Evolutionary conservation across 2,888 invertebrate genomes (phyloP).

Genomic region (Phymatocera aterrima): DNA sequence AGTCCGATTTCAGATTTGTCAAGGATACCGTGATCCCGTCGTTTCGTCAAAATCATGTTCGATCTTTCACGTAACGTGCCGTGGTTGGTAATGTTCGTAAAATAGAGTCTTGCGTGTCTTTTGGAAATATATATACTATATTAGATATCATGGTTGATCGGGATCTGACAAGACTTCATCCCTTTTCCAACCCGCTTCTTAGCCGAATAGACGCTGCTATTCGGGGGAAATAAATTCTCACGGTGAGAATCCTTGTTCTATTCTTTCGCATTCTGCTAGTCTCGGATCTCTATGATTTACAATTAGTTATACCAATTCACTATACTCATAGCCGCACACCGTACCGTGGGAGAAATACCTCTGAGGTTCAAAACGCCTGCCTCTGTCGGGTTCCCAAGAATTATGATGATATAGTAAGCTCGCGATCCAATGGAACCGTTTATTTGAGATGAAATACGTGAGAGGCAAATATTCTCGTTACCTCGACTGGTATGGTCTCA

Average conservation of each 20-base stretch:
- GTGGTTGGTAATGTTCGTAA: neutral
- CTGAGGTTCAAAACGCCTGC: neutral
- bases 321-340: neutral
- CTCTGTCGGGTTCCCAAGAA: neutral
- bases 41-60: constrained; percentile 1
- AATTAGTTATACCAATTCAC: constrained; percentile 7
- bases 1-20: neutral
- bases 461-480: neutral
- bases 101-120: neutral
- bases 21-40: too few species aligned
- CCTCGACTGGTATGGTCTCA: neutral
- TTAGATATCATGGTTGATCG: neutral
- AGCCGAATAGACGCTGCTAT: neutral
- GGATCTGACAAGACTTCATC: neutral
- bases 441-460: neutral
- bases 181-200: neutral
- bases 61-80: neutral
- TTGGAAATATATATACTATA: neutral
- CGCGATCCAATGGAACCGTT: constrained; percentile 9
- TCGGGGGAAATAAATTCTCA: neutral
- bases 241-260: constrained; percentile 21
- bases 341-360: neutral
- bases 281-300: neutral
- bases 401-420: constrained; percentile 6
- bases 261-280: neutral